These are phyloP conservation scores for Theodoxus fluviatilis DNA, from an alignment of 2,888 invertebrate species.

Conservation along the genomic window DNA sequence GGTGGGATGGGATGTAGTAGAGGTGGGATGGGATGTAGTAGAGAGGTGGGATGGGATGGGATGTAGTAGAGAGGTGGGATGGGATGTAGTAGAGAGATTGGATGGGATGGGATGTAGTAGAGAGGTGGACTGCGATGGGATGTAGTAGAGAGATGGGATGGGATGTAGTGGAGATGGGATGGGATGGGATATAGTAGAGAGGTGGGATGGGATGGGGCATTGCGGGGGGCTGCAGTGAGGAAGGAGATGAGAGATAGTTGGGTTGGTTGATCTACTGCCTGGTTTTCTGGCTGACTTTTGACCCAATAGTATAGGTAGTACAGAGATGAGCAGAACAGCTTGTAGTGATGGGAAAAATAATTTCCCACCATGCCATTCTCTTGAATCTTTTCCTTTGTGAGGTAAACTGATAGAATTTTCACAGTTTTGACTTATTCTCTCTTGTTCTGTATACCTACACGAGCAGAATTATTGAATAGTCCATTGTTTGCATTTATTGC, in stretches of 20 bases:
- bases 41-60: background rate
- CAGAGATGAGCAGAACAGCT: no score
- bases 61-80: background rate
- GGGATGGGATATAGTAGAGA: background rate
- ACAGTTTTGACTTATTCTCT: no score
- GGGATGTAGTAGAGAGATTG: background rate
- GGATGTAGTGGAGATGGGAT: background rate
- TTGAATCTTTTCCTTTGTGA: no score
- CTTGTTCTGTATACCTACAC: no score
- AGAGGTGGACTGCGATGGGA: background rate
- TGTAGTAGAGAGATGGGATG: background rate
- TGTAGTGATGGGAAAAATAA: no score
- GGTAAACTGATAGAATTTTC: no score
- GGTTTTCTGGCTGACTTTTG: background rate
- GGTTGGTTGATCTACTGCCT: background rate
- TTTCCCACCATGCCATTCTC: no score
- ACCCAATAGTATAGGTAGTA: background rate
- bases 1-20: background rate
- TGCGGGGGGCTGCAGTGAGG: background rate
- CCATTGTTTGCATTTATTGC: no score
- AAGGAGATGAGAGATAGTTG: background rate
- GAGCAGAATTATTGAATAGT: no score
- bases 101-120: background rate
- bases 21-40: background rate
- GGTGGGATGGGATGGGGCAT: no score